Conservation (phyloP, 2,113 vertebrate genomes). For the Gobius niger region DNA sequence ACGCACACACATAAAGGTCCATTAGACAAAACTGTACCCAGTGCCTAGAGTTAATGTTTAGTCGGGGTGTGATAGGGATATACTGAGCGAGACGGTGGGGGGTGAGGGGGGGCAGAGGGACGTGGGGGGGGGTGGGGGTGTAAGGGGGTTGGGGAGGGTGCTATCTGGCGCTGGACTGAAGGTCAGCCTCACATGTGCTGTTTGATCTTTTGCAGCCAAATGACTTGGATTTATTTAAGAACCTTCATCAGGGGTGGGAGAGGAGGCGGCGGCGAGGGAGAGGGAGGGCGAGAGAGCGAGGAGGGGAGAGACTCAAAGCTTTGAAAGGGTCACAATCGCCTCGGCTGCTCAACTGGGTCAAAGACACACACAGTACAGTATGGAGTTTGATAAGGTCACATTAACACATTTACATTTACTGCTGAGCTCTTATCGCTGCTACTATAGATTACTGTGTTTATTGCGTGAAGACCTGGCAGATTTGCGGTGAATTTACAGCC, state of each 20-base stretch:
- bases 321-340: conserved; percentile 30
- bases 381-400: conserved; percentile 5
- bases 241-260: not conserved
- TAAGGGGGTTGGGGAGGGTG: not conserved
- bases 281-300: not conserved
- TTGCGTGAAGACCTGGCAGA: not conserved
- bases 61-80: conserved; percentile 63
- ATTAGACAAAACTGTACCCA: conserved; percentile 68
- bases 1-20: conserved; percentile 23
- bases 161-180: conserved; percentile 59
- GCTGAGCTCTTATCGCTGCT: not conserved
- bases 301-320: not conserved
- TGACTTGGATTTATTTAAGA: conserved; percentile 52
- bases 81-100: conserved; percentile 38
- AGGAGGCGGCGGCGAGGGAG: not conserved
- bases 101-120: not conserved
- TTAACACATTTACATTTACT: conserved; percentile 8
- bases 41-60: conserved; percentile 74
- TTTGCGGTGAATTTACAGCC: not conserved
- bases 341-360: conserved; percentile 23
- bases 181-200: conserved; percentile 61
- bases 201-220: conserved; percentile 67
- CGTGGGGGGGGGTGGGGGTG: not conserved
- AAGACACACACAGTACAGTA: not conserved
- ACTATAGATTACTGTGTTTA: not conserved